These are phyloP conservation scores for Myripristis jacobus DNA, from an alignment of 2,797 vertebrate genomes.

Conservation along the genomic window DNA sequence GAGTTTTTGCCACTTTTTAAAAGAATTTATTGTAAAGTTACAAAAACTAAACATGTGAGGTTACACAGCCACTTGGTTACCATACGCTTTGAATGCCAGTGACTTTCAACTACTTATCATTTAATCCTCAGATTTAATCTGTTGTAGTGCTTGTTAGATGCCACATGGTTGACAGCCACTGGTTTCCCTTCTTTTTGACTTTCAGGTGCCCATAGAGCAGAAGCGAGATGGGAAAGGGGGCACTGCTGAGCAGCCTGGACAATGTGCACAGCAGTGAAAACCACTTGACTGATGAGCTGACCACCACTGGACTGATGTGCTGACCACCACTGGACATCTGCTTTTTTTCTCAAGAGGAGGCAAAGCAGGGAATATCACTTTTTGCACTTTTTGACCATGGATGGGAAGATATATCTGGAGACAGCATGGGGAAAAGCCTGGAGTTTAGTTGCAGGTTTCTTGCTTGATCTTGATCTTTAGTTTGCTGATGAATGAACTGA, in stretches of 20 bases:
- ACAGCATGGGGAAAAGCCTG: too few species aligned
- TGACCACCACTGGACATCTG: slow-evolving; percentile 60
- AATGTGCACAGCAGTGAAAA: slow-evolving; percentile 85
- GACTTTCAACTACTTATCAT: too few species aligned
- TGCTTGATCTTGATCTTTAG: neutral
- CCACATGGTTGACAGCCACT: slow-evolving; percentile 42
- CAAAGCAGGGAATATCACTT: slow-evolving; percentile 16
- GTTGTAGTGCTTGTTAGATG: too few species aligned
- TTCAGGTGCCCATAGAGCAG: slow-evolving; percentile 89
- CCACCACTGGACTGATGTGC: neutral
- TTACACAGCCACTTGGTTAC: too few species aligned
- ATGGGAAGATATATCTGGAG: neutral
- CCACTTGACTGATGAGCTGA: slow-evolving; percentile 67
- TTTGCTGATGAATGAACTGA: too few species aligned
- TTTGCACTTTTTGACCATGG: slow-evolving; percentile 31
- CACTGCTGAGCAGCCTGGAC: slow-evolving; percentile 76
- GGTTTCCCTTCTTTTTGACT: slow-evolving; percentile 29
- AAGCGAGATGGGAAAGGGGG: slow-evolving; percentile 82
- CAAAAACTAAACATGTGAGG: too few species aligned
- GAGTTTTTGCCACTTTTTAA: too few species aligned
- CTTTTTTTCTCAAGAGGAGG: neutral
- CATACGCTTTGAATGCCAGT: too few species aligned
- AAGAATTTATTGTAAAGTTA: too few species aligned
- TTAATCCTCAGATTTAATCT: too few species aligned
- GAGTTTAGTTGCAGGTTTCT: neutral